Conservation (phyloP, 2,113 vertebrate genomes). For the Anhinga rufa region DNA sequence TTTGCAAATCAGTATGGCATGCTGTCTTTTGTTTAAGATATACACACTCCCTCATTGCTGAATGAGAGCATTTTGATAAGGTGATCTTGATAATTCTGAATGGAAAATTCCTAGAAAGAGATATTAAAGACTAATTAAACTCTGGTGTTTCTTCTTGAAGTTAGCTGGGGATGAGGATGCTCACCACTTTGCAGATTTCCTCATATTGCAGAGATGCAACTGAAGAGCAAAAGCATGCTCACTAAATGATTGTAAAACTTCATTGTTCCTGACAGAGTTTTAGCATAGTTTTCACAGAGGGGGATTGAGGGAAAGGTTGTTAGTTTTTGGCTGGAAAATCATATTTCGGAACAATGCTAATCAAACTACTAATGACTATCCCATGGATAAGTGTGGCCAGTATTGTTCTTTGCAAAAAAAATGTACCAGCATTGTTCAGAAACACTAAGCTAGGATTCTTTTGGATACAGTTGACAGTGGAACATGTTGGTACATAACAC, state of each 20-base stretch:
- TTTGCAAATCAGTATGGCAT: not conserved
- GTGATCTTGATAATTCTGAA: not conserved
- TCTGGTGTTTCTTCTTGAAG: not conserved
- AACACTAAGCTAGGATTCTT: not conserved
- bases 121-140: not conserved
- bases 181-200: not conserved
- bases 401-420: conserved; percentile 27
- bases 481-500: not conserved
- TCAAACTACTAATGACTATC: conserved; percentile 9
- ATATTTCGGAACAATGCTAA: conserved; percentile 42
- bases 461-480: not conserved
- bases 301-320: not conserved
- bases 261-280: not conserved
- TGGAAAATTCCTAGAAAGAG: not conserved
- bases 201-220: not conserved
- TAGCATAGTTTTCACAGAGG: not conserved
- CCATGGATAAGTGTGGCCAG: conserved; percentile 11
- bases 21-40: not conserved
- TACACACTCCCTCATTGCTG: not conserved
- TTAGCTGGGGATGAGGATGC: not conserved
- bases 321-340: not conserved
- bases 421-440: conserved; percentile 8
- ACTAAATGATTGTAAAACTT: not conserved
- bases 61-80: not conserved
- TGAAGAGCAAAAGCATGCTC: not conserved